Conservation (phyloP, 1,140 invertebrate genomes). For the Drosophila lacteicornis region DNA sequence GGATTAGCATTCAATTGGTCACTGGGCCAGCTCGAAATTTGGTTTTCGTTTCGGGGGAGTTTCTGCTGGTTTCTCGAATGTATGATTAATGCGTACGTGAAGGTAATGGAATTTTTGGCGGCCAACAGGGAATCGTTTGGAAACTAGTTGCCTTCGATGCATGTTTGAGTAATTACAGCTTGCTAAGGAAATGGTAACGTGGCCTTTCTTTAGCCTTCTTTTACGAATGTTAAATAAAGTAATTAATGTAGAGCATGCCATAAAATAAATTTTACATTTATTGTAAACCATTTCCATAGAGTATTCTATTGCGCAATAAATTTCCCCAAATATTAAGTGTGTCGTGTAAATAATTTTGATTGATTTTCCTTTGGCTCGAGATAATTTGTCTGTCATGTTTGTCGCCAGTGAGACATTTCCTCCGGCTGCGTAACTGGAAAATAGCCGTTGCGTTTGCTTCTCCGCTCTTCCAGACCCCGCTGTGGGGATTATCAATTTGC, state of each 20-base stretch:
- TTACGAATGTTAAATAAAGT: no score
- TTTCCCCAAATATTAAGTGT: neutral
- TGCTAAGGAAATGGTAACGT: neutral
- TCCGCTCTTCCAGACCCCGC: neutral
- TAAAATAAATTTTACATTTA: no score
- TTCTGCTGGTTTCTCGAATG: conserved; percentile 7
- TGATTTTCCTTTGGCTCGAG: neutral
- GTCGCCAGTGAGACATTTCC: conserved; percentile 8
- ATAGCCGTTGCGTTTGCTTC: conserved; percentile 5
- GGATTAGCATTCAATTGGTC: conserved; percentile 41
- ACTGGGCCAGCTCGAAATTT: conserved; percentile 2
- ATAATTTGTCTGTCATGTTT: conserved; percentile 3
- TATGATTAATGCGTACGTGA: conserved; percentile 20
- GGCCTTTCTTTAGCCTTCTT: neutral
- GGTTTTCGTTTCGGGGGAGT: neutral
- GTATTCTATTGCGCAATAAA: neutral
- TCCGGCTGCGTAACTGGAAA: conserved; percentile 15
- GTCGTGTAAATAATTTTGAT: conserved; percentile 3
- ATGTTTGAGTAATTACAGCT: neutral
- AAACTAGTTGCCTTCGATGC: neutral
- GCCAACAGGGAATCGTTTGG: neutral
- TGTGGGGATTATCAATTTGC: conserved; percentile 25
- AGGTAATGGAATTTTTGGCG: conserved; percentile 4
- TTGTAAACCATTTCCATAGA: no score
- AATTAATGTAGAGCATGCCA: no score